Evolutionary conservation across 2,797 vertebrate species (phyloP).

Genomic region (Spatula clypeata): DNA sequence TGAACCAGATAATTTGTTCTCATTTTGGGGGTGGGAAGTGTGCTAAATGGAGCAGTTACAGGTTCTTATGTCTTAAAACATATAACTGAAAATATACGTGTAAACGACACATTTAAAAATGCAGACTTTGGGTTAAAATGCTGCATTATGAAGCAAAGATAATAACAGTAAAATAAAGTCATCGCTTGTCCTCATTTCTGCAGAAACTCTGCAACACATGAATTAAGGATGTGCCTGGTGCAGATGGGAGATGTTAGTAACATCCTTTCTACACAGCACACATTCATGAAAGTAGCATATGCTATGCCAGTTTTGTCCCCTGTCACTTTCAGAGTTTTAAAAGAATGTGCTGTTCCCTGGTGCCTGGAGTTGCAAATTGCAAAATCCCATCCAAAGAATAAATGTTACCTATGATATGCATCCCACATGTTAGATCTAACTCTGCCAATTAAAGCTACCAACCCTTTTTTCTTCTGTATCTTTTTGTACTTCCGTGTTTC

Average conservation of each 20-base stretch:
- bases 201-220: conserved; percentile 48
- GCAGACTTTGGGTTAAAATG: not conserved
- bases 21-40: not conserved
- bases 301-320: conserved; percentile 59
- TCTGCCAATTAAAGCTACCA: not conserved
- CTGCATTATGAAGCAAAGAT: not conserved
- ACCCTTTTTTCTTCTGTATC: not conserved
- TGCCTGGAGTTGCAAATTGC: conserved; percentile 6
- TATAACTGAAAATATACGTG: not conserved
- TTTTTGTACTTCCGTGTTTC: not conserved
- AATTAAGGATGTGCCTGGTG: conserved; percentile 73
- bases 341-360: conserved; percentile 47
- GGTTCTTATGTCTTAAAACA: not conserved
- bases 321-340: conserved; percentile 43
- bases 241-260: conserved; percentile 74
- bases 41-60: not conserved
- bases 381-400: conserved; percentile 26
- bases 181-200: conserved; percentile 58
- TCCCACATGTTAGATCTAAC: not conserved
- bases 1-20: not conserved
- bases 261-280: conserved; percentile 44
- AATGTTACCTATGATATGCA: not conserved
- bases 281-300: conserved; percentile 63
- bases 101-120: not conserved
- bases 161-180: conserved; percentile 9